Base-by-base conservation (phyloP, 2,888 invertebrate genomes). In the Noctua pronuba region DNA sequence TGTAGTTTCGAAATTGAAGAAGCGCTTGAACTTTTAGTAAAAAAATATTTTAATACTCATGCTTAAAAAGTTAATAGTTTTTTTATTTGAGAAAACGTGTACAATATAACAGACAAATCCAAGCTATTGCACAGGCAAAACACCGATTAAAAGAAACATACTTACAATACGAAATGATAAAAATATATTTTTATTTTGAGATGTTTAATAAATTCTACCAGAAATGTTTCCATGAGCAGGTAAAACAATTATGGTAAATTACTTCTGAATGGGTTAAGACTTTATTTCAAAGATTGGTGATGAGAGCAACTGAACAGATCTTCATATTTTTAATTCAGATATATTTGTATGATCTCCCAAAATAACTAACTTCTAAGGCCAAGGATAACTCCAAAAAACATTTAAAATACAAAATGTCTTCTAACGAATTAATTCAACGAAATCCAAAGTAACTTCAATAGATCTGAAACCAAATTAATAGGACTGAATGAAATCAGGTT, bases 381-480 rank as follows among this genome's bases (percentile, higher is more conserved):
- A 77, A 77, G 8, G 7, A 0, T 0, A 28, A 35, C 31, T 31
- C 35, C 16, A 1, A 62, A 76, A 80, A 46, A 41, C 7, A 38
- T 68, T 38, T 38, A 38, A 64, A 64, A 62, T 35, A 44, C 31
- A 35, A 80, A 52, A 73, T n/a, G 16, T 44, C 18, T 10, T 60
- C 16, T 31, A 7, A 62, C 28, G 21, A 18, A 35, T 28, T 58
- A 66, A 76, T 66, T 76, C 7, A 16, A 31, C 2, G 0, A 64
- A 60, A 70, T 67, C 44, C 46, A 64, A 44, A 52, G 35, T 31
- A 24, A 16, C 18, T 77, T 64, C 13, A 18, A 74, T 64, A 68
- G 68, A 79, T 62, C 35, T 75, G 38, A 31, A 41, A 46, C 4
- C 6, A 87, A 87, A 87, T 80, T 64, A 66, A 80, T 46, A 44